These are phyloP conservation scores for Melinopterus prodromus DNA, from an alignment of 2,888 invertebrate genomes.

Conservation along the genomic window DNA sequence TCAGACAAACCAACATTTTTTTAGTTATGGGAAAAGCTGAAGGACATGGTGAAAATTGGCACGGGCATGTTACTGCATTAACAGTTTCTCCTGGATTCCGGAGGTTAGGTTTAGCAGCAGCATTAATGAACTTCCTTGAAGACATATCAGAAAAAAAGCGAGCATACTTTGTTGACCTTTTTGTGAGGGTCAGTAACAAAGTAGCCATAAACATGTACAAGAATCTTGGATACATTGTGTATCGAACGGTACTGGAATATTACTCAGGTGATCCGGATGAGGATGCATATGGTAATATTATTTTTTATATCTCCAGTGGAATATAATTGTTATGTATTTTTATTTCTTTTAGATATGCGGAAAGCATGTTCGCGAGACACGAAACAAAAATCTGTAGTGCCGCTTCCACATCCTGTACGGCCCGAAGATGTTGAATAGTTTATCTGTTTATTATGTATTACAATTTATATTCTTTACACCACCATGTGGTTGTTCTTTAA, in stretches of 20 bases:
- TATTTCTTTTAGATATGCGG: slow-evolving; percentile 85
- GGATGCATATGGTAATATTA: slow-evolving; percentile 90
- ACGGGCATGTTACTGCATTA: slow-evolving; percentile 98
- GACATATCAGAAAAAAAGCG: slow-evolving; percentile 96
- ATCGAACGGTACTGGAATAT: slow-evolving; percentile 95
- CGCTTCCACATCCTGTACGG: slow-evolving; percentile 91
- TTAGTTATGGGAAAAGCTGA: slow-evolving; percentile 99
- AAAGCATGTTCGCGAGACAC: slow-evolving; percentile 95
- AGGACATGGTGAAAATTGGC: slow-evolving; percentile 96
- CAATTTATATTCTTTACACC: neutral
- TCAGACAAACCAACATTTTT: too few relatives aligned
- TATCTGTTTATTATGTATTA: neutral
- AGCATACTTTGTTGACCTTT: slow-evolving; percentile 97
- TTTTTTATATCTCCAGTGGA: slow-evolving; percentile 25
- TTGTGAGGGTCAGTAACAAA: slow-evolving; percentile 96
- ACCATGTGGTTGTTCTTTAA: neutral
- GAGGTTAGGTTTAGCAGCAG: slow-evolving; percentile 89
- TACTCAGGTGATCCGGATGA: slow-evolving; percentile 98
- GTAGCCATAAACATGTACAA: slow-evolving; percentile 98
- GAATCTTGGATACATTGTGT: slow-evolving; percentile 94
- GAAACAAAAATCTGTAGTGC: slow-evolving; percentile 91
- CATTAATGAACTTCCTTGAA: slow-evolving; percentile 93
- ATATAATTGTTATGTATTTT: neutral
- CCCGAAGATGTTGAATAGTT: slow-evolving; percentile 90
- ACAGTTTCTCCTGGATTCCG: slow-evolving; percentile 96